A percentile compares a stretch with the other conserved stretches of the same genome.
Conservation (phyloP, 2,888 invertebrate genomes). For the Platycheirus albimanus region DNA sequence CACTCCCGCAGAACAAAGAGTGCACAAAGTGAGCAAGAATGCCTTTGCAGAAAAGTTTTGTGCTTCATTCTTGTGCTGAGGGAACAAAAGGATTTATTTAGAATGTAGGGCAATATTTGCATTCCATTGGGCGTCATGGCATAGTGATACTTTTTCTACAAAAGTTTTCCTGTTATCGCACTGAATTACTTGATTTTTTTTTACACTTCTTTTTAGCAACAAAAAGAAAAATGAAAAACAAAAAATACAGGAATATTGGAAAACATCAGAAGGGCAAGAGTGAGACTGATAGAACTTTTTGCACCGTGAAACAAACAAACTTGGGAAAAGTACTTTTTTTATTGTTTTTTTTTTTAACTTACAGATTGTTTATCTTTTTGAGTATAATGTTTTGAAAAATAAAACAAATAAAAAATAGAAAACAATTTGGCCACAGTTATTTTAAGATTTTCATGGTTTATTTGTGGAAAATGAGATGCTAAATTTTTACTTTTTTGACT, state of each 20-base stretch:
- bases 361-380: slow-evolving; percentile 13
- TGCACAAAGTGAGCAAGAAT: slow-evolving; percentile 40
- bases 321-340: slow-evolving; percentile 7
- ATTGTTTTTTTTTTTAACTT: neutral
- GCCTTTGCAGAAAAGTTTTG: slow-evolving; percentile 43
- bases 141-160: slow-evolving; percentile 48
- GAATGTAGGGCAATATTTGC: slow-evolving; percentile 62
- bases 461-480: neutral
- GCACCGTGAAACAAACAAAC: slow-evolving; percentile 18
- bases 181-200: slow-evolving; percentile 43
- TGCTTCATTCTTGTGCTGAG: slow-evolving; percentile 43
- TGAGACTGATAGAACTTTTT: slow-evolving; percentile 14
- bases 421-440: neutral
- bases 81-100: slow-evolving; percentile 61
- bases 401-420: no score
- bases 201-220: no score
- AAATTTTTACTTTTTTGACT: no score
- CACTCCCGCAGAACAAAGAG: slow-evolving; percentile 45
- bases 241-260: neutral
- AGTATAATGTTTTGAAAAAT: neutral
- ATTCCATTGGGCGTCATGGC: slow-evolving; percentile 60
- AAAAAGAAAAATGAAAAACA: neutral
- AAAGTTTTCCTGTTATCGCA: slow-evolving; percentile 61
- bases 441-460: neutral
- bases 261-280: slow-evolving; percentile 7